phyloP scores from a whole-genome alignment of 1,140 invertebrate species.

The Drosophila subpulchrella region DNA sequence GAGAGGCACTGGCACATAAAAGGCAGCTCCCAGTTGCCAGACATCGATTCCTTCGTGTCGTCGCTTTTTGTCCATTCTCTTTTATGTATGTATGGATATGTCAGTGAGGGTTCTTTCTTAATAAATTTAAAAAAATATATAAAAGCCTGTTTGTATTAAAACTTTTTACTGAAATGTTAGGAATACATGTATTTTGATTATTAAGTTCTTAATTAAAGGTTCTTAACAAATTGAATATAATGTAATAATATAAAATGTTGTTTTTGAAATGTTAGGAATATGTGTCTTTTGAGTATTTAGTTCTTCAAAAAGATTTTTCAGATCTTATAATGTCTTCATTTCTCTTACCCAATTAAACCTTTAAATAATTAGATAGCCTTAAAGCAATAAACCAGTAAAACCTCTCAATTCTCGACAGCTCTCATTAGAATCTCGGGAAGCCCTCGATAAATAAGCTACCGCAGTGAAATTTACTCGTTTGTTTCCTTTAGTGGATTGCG shows the following conservation, averaged over 20 bases:
- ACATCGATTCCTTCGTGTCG: slow-evolving; percentile 36
- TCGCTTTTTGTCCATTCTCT: slow-evolving; percentile 19
- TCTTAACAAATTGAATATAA: no score
- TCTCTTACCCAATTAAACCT: background rate
- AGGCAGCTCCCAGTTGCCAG: slow-evolving; percentile 18
- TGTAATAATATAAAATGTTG: no score
- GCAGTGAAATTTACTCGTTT: slow-evolving; percentile 2
- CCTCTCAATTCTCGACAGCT: background rate
- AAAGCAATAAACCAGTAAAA: slow-evolving; percentile 3
- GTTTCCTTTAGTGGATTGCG: slow-evolving; percentile 19
- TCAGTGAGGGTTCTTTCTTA: background rate
- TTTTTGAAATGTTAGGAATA: no score
- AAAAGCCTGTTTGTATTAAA: no score
- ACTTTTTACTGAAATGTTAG: no score
- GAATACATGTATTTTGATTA: no score
- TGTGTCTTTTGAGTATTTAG: no score
- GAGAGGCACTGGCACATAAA: slow-evolving; percentile 35
- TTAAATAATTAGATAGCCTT: background rate
- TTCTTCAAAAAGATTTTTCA: no score
- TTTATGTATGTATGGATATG: background rate
- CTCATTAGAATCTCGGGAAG: background rate
- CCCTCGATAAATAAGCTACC: slow-evolving; percentile 20
- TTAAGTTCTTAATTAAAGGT: no score
- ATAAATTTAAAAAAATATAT: background rate
- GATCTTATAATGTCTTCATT: background rate